Percentiles rank a stretch among this genome's conserved stretches.
Conservation (phyloP, 2,113 vertebrate genomes). For the Oreochromis niloticus region DNA sequence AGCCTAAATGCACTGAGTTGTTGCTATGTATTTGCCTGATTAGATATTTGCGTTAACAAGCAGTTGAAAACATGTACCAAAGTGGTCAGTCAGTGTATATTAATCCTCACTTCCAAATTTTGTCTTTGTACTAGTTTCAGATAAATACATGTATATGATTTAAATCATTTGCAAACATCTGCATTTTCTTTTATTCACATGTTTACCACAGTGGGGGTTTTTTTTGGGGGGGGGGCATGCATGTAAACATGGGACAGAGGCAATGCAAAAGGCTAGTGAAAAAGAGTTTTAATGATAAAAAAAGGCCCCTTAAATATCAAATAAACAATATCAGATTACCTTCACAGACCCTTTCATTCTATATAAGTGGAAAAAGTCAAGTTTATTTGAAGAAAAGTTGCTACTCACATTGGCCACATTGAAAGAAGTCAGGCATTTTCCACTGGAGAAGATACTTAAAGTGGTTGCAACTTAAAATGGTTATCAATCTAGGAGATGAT, state of each 20-base stretch:
- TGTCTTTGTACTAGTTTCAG: neutral
- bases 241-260: neutral
- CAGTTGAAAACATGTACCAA: neutral
- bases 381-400: neutral
- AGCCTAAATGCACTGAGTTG: too few relatives aligned
- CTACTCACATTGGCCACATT: neutral
- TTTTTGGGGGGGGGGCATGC: neutral
- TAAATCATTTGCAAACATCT: neutral
- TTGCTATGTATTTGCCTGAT: neutral
- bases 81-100: neutral
- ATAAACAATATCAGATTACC: neutral
- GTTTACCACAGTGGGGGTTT: neutral
- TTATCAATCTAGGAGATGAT: neutral
- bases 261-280: neutral
- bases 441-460: neutral
- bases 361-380: neutral
- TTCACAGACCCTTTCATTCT: neutral
- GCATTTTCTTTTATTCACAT: neutral
- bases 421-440: neutral
- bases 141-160: neutral
- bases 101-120: neutral
- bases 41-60: neutral
- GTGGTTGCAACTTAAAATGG: neutral
- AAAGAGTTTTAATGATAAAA: neutral
- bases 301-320: neutral